Conservation (phyloP, 2,888 invertebrate species). For the Leucania comma region DNA sequence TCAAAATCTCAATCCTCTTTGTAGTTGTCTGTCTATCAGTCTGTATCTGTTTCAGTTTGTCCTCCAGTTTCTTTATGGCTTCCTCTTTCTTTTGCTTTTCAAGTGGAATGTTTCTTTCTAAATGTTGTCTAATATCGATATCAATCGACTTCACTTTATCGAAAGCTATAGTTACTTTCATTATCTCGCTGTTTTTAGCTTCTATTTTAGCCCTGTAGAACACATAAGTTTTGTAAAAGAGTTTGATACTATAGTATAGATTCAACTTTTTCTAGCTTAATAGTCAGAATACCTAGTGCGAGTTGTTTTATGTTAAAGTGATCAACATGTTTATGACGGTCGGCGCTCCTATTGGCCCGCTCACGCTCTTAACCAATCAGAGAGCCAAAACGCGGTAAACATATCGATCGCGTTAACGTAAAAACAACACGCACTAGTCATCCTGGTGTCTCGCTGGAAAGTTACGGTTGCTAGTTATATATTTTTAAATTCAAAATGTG, state of each 20-base stretch:
- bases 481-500: background rate
- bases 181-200: constrained; percentile 82
- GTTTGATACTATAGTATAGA: background rate
- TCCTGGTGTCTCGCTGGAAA: too few relatives aligned
- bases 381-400: too few relatives aligned
- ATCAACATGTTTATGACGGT: too few relatives aligned
- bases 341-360: too few relatives aligned
- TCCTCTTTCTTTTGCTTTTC: constrained; percentile 89
- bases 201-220: constrained; percentile 82
- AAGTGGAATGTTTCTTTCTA: constrained; percentile 88
- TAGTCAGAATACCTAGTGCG: too few relatives aligned
- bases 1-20: constrained; percentile 89
- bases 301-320: too few relatives aligned
- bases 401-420: too few relatives aligned
- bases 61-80: constrained; percentile 85
- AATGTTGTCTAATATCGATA: constrained; percentile 90
- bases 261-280: background rate
- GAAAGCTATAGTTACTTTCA: constrained; percentile 80
- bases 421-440: too few relatives aligned
- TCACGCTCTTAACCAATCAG: too few relatives aligned
- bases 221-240: constrained; percentile 1
- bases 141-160: constrained; percentile 90
- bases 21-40: constrained; percentile 84
- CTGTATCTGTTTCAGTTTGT: constrained; percentile 86
- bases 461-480: too few relatives aligned